Base-by-base conservation (phyloP, 2,797 vertebrate genomes). In the Chrosomus eos region DNA sequence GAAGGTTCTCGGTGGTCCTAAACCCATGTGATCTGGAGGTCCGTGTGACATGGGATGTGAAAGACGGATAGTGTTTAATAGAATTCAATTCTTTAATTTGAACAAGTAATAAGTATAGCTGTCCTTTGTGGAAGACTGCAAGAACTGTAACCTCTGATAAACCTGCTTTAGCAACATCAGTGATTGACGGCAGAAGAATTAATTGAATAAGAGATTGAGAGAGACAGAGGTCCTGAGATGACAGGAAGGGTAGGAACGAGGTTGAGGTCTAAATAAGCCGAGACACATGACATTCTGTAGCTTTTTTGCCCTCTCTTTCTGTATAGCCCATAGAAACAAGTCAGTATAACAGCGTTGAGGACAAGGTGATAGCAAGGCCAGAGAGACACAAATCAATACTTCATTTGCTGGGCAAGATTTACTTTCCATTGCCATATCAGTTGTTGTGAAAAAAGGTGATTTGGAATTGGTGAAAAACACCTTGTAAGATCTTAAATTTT, bases 391-490 rank as follows among this genome's bases (percentile, higher is more conserved):
- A 86, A 90, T 90, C 89, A 90, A 90, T 90, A 90, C 89, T 89
- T 90, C 85, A 90, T 90, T 90, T 90, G 88, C 87, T 48, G 85
- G 60, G 66, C 38, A 83, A 88, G 88, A 90, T 89, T 86, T 88
- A 84, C 77, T 88, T 90, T 88, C 87, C 51, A 45, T 53, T 48
- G 38, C 66, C 48, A 86, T 87, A 87, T 87, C 83, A 87, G 87
- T 85, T 87, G 81, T 83, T 48, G 77, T 53, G 60, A 5, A 72
- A 80, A 88, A 87, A 85, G 51, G 43, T 36, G 31, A 18, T 70
- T 81, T 23, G 38, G 80, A 81, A 86, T 87, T 60, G 48, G 28
- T 81, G 80, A 79, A 88, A 89, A 87, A 73, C 85, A 80, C 67
- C 75, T 45, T 81, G 67, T 60, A 85, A 82, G 79, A 82, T 58